Base-by-base conservation (phyloP, 2,888 invertebrate species). In the Scaptomyza polygonia region DNA sequence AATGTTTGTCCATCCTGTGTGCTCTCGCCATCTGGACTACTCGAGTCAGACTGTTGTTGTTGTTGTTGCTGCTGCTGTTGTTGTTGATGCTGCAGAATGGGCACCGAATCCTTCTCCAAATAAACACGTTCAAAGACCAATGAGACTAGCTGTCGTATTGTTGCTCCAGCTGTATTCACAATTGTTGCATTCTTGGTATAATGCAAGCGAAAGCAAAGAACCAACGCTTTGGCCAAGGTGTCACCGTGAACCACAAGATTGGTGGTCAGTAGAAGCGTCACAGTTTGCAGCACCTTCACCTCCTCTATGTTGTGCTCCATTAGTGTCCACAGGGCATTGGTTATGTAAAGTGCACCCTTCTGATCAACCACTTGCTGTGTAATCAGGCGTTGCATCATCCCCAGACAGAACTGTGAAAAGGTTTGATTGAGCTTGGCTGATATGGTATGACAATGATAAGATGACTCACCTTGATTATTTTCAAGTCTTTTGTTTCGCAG, bases 161-260 rank as follows among this genome's bases (percentile, higher is more conserved):
- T 99, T 32, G 99, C 99, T 1, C 99, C 98, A 7, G 99, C 99
- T 11, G 99, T 98, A 91, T 99, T 99, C 51, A 97, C 96, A 43
- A 98, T 98, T 66, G 98, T 98, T 2, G 96, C 95, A 92, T 99
- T 99, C 91, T 97, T 97, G 7, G 97, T 95, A 82, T 97, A 97
- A 91, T 99, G 98, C 88, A 99, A 94, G n/a, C 98, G 96, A 92
- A 99, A 98, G 91, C 99, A 99, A 77, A 99, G 93, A 44, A 99
- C 99, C 74, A 93, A 92, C 89, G 98, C 97, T 93, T 97, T 97
- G 21, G 99, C 97, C 67, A 99, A 93, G 5, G 97, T 96, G 85
- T 98, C 98, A 54, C 98, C 98, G 90, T 97, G 97, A 34, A 99
- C 98, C 53, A 98, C 94, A 64, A 97, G 95, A 74, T 98, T 99